Conservation (phyloP, 2,113 vertebrate species). For the Hydropotes inermis region DNA sequence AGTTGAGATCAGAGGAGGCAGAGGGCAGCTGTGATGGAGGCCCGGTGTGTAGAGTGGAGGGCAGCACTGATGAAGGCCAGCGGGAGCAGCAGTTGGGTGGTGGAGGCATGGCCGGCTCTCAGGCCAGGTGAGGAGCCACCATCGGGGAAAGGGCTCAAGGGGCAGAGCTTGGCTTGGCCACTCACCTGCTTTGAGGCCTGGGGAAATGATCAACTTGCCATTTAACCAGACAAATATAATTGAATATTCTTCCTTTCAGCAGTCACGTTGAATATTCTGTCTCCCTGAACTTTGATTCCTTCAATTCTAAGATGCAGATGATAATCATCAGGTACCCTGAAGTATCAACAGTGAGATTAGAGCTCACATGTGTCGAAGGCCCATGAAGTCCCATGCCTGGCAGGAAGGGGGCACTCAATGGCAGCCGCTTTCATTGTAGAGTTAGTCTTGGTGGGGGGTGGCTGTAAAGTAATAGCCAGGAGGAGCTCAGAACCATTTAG, state of each 20-base stretch:
- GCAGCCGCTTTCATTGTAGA: background rate
- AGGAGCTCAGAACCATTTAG: background rate
- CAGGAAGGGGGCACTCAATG: background rate
- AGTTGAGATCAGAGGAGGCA: background rate
- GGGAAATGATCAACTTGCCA: background rate
- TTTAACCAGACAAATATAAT: background rate
- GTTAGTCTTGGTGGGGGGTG: background rate
- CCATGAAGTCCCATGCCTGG: background rate
- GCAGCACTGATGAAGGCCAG: too few relatives aligned
- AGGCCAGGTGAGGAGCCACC: background rate
- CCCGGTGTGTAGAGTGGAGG: background rate
- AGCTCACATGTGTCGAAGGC: background rate
- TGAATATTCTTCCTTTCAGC: background rate
- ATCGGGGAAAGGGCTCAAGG: background rate
- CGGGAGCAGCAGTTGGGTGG: rapidly evolving
- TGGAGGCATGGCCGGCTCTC: background rate
- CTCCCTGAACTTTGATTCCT: background rate
- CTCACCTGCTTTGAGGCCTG: background rate
- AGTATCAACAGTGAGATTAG: background rate
- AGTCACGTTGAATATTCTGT: background rate
- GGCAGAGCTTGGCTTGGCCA: background rate
- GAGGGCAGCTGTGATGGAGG: background rate
- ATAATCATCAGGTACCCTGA: background rate
- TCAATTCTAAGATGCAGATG: background rate
- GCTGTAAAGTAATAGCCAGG: background rate